Evolutionary conservation across 2,888 invertebrate species (phyloP).

Genomic region (Callimorpha dominula): DNA sequence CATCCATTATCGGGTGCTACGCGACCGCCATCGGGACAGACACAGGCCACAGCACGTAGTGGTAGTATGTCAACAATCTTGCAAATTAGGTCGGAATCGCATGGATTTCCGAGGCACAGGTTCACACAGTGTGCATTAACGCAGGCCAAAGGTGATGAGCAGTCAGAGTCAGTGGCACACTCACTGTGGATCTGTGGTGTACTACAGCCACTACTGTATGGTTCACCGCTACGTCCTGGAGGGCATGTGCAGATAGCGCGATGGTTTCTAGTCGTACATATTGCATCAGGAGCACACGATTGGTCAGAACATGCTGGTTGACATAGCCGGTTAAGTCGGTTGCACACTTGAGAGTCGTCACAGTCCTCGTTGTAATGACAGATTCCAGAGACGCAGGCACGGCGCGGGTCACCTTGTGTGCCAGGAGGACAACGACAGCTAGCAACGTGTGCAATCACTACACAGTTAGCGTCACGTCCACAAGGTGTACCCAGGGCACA

Average conservation of each 20-base stretch:
- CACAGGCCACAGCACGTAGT: constrained; percentile 94
- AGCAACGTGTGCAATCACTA: constrained; percentile 91
- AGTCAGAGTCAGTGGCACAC: constrained; percentile 92
- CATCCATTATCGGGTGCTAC: constrained; percentile 92
- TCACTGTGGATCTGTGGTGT: constrained; percentile 81
- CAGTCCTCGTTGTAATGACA: constrained; percentile 97
- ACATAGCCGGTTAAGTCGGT: constrained; percentile 93
- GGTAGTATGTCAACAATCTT: constrained; percentile 92
- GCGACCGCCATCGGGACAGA: constrained; percentile 93
- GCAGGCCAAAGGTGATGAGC: constrained; percentile 91
- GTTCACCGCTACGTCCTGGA: constrained; percentile 92
- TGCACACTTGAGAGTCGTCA: constrained; percentile 93
- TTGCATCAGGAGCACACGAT: constrained; percentile 92
- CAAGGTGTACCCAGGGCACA: constrained; percentile 90
- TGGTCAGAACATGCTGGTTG: constrained; percentile 93
- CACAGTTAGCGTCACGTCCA: constrained; percentile 92
- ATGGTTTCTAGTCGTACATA: constrained; percentile 91
- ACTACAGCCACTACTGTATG: constrained; percentile 87
- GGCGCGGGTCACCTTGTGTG: constrained; percentile 93
- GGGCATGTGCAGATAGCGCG: constrained; percentile 93
- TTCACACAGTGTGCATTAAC: constrained; percentile 92
- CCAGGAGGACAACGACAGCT: constrained; percentile 94
- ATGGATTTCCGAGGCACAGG: constrained; percentile 92
- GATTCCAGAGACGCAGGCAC: constrained; percentile 93
- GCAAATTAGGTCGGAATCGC: constrained; percentile 92